Conservation (phyloP, 2,797 vertebrate genomes). For the Argya squamiceps region DNA sequence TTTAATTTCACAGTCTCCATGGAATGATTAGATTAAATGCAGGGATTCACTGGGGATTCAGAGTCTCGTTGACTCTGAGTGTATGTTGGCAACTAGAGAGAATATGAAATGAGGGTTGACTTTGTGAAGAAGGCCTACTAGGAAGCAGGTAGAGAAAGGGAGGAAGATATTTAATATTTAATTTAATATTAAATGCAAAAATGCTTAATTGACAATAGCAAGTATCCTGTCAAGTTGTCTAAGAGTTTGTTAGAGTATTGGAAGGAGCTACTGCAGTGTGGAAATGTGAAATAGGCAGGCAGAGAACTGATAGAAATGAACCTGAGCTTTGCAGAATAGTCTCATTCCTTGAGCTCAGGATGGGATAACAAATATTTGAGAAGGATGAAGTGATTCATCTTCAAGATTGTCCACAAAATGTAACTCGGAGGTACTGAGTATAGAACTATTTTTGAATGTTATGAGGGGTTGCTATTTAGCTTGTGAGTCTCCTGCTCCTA, state of each 20-base stretch:
- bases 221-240: background rate
- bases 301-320: background rate
- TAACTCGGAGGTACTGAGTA: fast-evolving
- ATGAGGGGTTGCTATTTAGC: background rate
- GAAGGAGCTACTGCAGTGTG: background rate
- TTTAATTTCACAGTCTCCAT: background rate
- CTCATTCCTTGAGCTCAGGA: background rate
- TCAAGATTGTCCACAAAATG: background rate
- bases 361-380: background rate
- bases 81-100: background rate
- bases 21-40: background rate
- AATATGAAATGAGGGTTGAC: background rate
- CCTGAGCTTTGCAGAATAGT: background rate
- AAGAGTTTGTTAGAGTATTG: background rate
- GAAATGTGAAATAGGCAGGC: background rate
- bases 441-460: background rate
- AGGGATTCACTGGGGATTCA: background rate
- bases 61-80: background rate
- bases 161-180: no score
- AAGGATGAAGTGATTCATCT: background rate
- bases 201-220: background rate
- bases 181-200: background rate
- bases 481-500: background rate
- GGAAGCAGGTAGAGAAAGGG: background rate
- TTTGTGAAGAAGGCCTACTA: background rate